phyloP scores from a whole-genome alignment of 2,797 vertebrate genomes.

The Nannoperca australis region DNA sequence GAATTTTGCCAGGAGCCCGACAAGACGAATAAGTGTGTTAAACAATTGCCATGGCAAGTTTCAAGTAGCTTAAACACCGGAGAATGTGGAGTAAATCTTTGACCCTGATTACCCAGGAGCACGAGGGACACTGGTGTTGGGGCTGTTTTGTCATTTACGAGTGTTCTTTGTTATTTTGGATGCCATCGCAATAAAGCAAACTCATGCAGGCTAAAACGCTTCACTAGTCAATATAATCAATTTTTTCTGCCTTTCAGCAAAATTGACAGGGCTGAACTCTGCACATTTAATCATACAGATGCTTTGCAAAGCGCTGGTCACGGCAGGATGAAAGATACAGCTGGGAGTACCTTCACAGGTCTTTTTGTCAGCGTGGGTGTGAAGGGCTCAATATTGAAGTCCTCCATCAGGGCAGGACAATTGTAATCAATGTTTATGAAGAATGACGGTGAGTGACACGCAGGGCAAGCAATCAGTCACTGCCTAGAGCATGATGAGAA shows the following conservation, averaged over 20 bases:
- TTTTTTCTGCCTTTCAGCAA: slow-evolving; percentile 64
- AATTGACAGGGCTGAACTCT: slow-evolving; percentile 58
- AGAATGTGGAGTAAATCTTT: slow-evolving; percentile 33
- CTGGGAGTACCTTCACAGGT: slow-evolving; percentile 15
- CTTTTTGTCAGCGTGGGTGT: slow-evolving; percentile 34
- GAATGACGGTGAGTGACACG: slow-evolving; percentile 30
- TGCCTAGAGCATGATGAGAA: background rate
- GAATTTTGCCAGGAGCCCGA: slow-evolving; percentile 51
- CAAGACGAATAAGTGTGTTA: slow-evolving; percentile 43
- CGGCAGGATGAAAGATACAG: background rate
- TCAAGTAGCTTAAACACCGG: background rate
- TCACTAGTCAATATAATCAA: slow-evolving; percentile 55
- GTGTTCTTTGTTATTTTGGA: background rate
- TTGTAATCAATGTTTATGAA: slow-evolving; percentile 57
- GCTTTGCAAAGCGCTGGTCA: slow-evolving; percentile 32
- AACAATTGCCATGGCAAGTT: slow-evolving; percentile 50
- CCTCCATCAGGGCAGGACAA: slow-evolving; percentile 40
- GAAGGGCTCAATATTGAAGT: slow-evolving; percentile 28
- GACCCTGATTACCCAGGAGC: slow-evolving; percentile 3
- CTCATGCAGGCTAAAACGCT: slow-evolving; percentile 25
- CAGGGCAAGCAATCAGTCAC: slow-evolving; percentile 32
- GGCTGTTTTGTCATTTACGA: background rate
- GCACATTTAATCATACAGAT: slow-evolving; percentile 63
- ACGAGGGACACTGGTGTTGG: background rate
- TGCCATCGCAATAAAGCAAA: slow-evolving; percentile 11